phyloP scores from a whole-genome alignment of 1,140 invertebrate species.

The Drosophila navojoa region DNA sequence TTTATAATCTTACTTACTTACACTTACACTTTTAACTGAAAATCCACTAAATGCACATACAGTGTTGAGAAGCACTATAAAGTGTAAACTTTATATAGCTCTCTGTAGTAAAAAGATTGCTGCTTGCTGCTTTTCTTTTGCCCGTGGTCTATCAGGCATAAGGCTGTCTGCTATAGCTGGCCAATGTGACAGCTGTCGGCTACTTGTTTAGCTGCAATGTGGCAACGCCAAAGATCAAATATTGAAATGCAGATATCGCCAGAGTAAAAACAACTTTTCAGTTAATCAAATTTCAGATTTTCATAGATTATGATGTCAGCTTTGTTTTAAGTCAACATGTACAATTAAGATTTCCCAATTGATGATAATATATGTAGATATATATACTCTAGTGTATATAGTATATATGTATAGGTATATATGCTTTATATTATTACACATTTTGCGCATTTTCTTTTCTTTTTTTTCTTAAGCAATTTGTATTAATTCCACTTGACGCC shows the following conservation, averaged over 20 bases:
- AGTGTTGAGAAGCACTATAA: too few relatives aligned
- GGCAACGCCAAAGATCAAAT: background rate
- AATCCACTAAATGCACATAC: too few relatives aligned
- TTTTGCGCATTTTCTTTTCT: background rate
- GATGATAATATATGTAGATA: background rate
- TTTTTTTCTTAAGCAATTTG: conserved; percentile 15
- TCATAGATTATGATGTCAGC: conserved; percentile 4
- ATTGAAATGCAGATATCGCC: background rate
- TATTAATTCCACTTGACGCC: conserved; percentile 27
- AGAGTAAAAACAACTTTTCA: background rate
- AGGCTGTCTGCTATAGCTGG: background rate
- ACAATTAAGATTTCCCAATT: conserved; percentile 2
- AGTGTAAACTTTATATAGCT: too few relatives aligned
- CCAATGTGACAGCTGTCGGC: background rate
- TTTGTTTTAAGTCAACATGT: background rate
- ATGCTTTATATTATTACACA: conserved; percentile 13
- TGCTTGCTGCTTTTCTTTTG: too few relatives aligned
- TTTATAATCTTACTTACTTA: too few relatives aligned
- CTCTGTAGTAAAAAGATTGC: too few relatives aligned
- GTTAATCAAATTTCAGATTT: background rate
- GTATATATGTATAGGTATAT: background rate
- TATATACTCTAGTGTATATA: background rate
- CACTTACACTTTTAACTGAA: too few relatives aligned
- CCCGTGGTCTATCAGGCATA: too few relatives aligned
- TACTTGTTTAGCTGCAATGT: background rate